Conservation (phyloP, 2,888 invertebrate species). For the Gibbula magus region DNA sequence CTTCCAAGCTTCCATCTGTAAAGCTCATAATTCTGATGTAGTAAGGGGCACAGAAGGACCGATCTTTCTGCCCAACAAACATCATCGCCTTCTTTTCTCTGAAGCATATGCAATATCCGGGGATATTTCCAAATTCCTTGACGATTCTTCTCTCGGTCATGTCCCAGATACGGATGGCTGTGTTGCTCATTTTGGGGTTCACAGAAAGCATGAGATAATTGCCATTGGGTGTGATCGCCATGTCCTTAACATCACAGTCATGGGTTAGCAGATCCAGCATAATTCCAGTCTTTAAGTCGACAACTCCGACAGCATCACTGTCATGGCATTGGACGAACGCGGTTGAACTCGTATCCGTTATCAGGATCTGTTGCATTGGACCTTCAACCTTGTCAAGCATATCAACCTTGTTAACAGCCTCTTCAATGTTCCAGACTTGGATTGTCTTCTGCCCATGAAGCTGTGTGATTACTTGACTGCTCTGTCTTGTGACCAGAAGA, state of each 20-base stretch:
- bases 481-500: conserved; percentile 57
- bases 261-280: conserved; percentile 73
- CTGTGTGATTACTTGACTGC: conserved; percentile 66
- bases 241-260: conserved; percentile 61
- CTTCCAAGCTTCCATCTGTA: conserved; percentile 49
- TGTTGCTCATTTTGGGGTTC: conserved; percentile 52
- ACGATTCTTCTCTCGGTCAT: conserved; percentile 64
- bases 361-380: conserved; percentile 60
- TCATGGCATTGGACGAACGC: conserved; percentile 65
- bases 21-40: conserved; percentile 61
- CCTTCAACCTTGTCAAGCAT: conserved; percentile 69
- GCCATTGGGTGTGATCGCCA: conserved; percentile 67
- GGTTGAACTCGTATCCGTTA: conserved; percentile 57
- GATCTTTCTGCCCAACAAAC: conserved; percentile 58
- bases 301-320: conserved; percentile 72
- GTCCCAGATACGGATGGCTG: conserved; percentile 70
- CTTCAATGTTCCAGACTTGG: conserved; percentile 65
- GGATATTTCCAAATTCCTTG: conserved; percentile 68
- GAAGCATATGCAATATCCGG: conserved; percentile 63
- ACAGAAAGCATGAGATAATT: conserved; percentile 66
- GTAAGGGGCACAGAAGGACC: conserved; percentile 59
- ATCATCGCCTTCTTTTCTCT: conserved; percentile 52
- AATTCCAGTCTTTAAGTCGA: conserved; percentile 69
- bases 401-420: conserved; percentile 47
- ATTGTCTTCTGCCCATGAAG: conserved; percentile 36